These are phyloP conservation scores for Mythimna pallens DNA, from an alignment of 2,888 invertebrate species.

Conservation along the genomic window DNA sequence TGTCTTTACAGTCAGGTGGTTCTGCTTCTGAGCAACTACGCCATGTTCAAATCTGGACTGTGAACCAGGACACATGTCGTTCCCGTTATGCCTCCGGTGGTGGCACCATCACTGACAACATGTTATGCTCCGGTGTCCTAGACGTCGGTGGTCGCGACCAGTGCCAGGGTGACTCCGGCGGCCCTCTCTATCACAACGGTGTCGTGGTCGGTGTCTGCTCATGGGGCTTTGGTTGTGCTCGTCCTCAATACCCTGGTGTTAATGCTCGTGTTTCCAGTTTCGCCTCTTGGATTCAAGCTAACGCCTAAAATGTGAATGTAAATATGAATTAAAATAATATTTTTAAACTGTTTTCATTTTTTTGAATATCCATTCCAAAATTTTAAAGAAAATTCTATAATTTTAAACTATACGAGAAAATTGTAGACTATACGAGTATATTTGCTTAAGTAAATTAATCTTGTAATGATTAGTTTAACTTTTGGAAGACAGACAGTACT, in stretches of 20 bases:
- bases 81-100: slow-evolving; percentile 62
- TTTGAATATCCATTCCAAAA: background rate
- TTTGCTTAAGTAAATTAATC: background rate
- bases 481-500: background rate
- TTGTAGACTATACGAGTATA: too few species aligned
- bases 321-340: background rate
- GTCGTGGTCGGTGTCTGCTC: slow-evolving; percentile 72
- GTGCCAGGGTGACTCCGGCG: slow-evolving; percentile 73
- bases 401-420: too few species aligned
- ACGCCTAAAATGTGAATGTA: slow-evolving; percentile 61
- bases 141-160: slow-evolving; percentile 73
- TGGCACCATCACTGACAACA: slow-evolving; percentile 65
- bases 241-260: slow-evolving; percentile 68
- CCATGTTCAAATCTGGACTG: slow-evolving; percentile 70
- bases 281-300: slow-evolving; percentile 70
- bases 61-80: slow-evolving; percentile 66
- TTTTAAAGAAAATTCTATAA: background rate
- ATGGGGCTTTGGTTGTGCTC: slow-evolving; percentile 68
- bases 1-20: slow-evolving; percentile 66
- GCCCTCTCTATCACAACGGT: slow-evolving; percentile 71
- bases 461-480: background rate
- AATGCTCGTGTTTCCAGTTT: slow-evolving; percentile 70
- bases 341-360: background rate
- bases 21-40: slow-evolving; percentile 67
- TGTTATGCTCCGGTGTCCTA: slow-evolving; percentile 74